phyloP scores from a whole-genome alignment of 2,797 vertebrate genomes.

The Phrynocephalus forsythii region DNA sequence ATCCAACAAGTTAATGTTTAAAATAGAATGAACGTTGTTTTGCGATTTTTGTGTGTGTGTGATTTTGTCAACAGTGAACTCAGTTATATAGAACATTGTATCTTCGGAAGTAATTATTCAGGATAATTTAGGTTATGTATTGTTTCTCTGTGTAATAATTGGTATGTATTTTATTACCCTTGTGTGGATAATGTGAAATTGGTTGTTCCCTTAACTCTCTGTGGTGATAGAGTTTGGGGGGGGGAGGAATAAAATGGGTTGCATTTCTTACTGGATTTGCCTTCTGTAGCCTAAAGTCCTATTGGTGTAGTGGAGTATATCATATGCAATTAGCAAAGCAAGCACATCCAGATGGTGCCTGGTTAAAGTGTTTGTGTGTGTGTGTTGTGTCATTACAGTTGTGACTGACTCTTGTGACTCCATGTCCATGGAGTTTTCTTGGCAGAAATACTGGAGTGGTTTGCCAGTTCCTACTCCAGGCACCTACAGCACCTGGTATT shows the following conservation, averaged over 20 bases:
- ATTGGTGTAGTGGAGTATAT: not conserved
- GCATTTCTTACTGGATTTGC: not conserved
- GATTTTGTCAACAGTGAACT: not conserved
- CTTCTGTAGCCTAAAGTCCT: not conserved
- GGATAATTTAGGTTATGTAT: not conserved
- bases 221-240: no score
- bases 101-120: not conserved
- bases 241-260: not conserved
- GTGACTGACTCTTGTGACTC: no score
- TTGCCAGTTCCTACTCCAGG: no score
- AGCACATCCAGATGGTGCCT: not conserved
- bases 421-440: no score
- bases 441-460: no score
- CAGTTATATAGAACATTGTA: not conserved
- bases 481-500: no score
- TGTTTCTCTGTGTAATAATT: not conserved
- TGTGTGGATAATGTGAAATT: not conserved
- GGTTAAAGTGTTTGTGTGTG: not conserved
- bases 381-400: no score
- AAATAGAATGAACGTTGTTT: not conserved
- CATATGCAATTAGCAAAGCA: not conserved
- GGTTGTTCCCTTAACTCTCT: no score
- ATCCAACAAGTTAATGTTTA: slow-evolving; percentile 22
- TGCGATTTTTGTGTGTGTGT: not conserved
- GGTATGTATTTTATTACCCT: not conserved